These are phyloP conservation scores for Epinotia demarniana DNA, from an alignment of 2,888 invertebrate species.

Conservation along the genomic window DNA sequence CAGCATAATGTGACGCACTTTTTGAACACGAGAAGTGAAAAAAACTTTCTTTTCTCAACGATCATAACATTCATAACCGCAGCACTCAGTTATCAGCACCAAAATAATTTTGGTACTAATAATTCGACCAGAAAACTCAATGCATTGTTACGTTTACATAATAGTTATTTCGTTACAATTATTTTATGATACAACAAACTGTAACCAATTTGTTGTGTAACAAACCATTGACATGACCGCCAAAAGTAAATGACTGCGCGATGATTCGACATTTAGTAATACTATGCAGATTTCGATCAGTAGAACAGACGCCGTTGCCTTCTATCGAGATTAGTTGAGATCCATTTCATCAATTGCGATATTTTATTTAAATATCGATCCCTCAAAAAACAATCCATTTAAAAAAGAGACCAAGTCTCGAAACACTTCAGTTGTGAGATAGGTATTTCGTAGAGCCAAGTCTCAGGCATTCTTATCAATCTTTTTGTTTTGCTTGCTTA, in stretches of 20 bases:
- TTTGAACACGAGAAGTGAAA: background rate
- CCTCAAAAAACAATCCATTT: too few relatives aligned
- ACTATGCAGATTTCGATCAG: constrained; percentile 33
- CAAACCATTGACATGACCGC: constrained; percentile 40
- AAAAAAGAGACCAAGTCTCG: too few relatives aligned
- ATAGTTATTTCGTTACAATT: constrained; percentile 33
- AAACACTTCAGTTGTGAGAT: too few relatives aligned
- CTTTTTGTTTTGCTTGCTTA: too few relatives aligned
- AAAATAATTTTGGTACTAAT: constrained; percentile 6
- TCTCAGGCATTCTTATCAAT: too few relatives aligned
- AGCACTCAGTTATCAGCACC: background rate
- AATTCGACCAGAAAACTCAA: constrained; percentile 7
- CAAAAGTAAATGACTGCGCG: constrained; percentile 35
- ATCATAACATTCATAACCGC: too few relatives aligned
- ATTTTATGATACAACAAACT: constrained; percentile 34
- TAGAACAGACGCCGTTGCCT: background rate
- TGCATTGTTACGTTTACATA: constrained; percentile 33
- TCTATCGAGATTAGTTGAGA: too few relatives aligned
- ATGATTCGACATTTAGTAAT: constrained; percentile 36
- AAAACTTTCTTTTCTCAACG: background rate
- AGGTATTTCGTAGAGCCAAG: too few relatives aligned
- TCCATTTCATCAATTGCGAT: background rate
- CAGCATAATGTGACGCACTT: too few relatives aligned
- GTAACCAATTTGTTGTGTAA: constrained; percentile 40
- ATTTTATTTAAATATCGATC: too few relatives aligned